Evolutionary conservation across 2,888 invertebrate genomes (phyloP).

Genomic region (Euproctis similis): DNA sequence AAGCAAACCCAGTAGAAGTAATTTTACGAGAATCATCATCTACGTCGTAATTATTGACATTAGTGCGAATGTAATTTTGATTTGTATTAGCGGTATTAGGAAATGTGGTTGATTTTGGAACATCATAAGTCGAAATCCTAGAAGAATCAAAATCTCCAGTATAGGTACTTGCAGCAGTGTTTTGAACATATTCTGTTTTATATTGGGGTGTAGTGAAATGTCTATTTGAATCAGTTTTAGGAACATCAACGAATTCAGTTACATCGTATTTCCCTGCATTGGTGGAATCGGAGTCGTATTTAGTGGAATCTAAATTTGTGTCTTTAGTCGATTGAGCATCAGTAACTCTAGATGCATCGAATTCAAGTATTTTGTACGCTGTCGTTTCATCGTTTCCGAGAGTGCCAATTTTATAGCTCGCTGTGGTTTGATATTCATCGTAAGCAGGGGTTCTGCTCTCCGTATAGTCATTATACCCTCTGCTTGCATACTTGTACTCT

Average conservation of each 20-base stretch:
- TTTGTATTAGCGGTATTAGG: slow-evolving; percentile 16
- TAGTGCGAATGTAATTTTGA: slow-evolving; percentile 14
- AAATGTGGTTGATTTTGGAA: slow-evolving; percentile 17
- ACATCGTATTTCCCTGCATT: slow-evolving; percentile 15
- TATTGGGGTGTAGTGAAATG: slow-evolving; percentile 9
- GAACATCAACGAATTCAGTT: slow-evolving; percentile 14
- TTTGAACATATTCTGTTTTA: slow-evolving; percentile 11
- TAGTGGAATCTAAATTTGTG: slow-evolving; percentile 10
- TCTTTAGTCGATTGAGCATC: slow-evolving; percentile 21
- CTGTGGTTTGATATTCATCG: slow-evolving; percentile 49
- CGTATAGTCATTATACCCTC: slow-evolving; percentile 39
- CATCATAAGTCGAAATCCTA: slow-evolving; percentile 18
- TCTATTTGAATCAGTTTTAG: slow-evolving; percentile 10
- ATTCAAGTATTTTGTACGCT: slow-evolving; percentile 19
- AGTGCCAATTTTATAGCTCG: slow-evolving; percentile 28
- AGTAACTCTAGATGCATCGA: slow-evolving; percentile 10
- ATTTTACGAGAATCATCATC: slow-evolving; percentile 11
- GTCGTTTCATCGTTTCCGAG: slow-evolving; percentile 33
- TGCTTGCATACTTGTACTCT: slow-evolving; percentile 50
- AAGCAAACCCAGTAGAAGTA: slow-evolving; percentile 8
- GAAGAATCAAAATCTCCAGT: slow-evolving; percentile 13
- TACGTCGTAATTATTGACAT: slow-evolving; percentile 12
- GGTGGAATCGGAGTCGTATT: slow-evolving; percentile 5
- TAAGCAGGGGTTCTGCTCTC: slow-evolving; percentile 34
- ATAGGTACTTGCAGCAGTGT: slow-evolving; percentile 8